Base-by-base conservation (phyloP, 1,140 invertebrate species). In the Diorhabda elongata region DNA sequence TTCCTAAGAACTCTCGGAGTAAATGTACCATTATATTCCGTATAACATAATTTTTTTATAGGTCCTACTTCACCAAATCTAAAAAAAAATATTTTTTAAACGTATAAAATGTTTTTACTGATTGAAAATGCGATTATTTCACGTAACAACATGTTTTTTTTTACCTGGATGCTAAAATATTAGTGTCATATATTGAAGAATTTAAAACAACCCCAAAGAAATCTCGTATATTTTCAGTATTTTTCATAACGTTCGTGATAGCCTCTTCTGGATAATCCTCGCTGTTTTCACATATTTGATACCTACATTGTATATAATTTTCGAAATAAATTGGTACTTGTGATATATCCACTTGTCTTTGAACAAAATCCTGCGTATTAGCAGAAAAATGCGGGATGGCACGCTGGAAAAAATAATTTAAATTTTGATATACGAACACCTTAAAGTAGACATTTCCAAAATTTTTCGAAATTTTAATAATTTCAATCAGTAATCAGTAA, bases 1-100 rank as follows among this genome's bases (percentile, higher is more conserved):
- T 62, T 62, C 61, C n/a, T 44, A n/a, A 62, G 42, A 1, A 62
- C 61, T 62, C 61, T 8, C 3, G 61, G 61, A 41, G 42, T 8
- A 52, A 52, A 52, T 8, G 47, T 52, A 52, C 47, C 47, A 4
- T 52, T 52, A n/a, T 52, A 52, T 52, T 4, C 47, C n/a, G n/a
- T 52, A 2, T 3, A n/a, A 4, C 47, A 52, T 52, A 52, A 52
- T n/a, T 4, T 52, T 52, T 52, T n/a, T 6, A 26, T 26, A 26
- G 26, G 26, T 26, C 26, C 26, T 26, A 26, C 26, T 26, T 26
- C 26, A 26, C 26, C 26, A 26, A 26, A 26, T 26, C 26, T 26
- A 26, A 26, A 26, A 26, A 26, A 26, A 26, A 26, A 26, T 26
- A 11, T 26, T 26, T 26, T 26, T 26, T 26, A 26, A 26, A 26